A percentile compares a stretch with the other conserved stretches of the same genome.
phyloP scores from a whole-genome alignment of 2,888 invertebrate species.

The Temnothorax unifasciatus region DNA sequence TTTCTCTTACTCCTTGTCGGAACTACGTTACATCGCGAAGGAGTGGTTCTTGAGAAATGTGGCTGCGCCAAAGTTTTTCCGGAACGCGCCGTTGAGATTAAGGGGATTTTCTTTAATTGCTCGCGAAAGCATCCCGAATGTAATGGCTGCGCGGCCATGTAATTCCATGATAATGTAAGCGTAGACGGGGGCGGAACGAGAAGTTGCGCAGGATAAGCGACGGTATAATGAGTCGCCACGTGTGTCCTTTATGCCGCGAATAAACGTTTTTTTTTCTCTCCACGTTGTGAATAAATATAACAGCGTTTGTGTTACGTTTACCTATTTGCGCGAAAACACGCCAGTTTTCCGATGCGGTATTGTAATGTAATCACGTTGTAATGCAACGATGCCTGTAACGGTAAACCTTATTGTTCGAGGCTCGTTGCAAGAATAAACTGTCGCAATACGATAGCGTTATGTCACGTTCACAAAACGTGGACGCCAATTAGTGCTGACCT shows the following conservation, averaged over 20 bases:
- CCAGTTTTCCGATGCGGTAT: conserved; percentile 21
- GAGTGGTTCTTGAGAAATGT: conserved; percentile 40
- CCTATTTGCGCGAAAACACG: background rate
- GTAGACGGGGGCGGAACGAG: conserved; percentile 31
- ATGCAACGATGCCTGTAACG: conserved; percentile 9
- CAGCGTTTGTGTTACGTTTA: background rate
- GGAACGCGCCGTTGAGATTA: conserved; percentile 41
- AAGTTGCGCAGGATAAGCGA: conserved; percentile 23
- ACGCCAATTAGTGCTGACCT: background rate
- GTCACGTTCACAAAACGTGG: background rate
- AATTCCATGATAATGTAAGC: conserved; percentile 36
- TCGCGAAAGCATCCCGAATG: conserved; percentile 35
- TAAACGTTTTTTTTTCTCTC: background rate
- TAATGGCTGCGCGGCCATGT: conserved; percentile 23
- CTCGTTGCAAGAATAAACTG: conserved; percentile 14
- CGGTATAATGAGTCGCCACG: conserved; percentile 24
- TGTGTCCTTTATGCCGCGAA: background rate
- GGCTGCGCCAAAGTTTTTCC: conserved; percentile 40
- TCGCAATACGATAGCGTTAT: conserved; percentile 27
- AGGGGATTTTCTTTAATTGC: conserved; percentile 47
- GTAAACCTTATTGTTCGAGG: conserved; percentile 18
- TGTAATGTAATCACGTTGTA: conserved; percentile 46
- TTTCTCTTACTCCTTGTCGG: background rate
- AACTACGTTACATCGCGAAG: conserved; percentile 31
- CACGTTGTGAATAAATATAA: conserved; percentile 5